Percentiles rank a stretch among this genome's conserved stretches.
phyloP scores from a whole-genome alignment of 30 jellyfish, hydroid and myxozoan genomes.

The Cassiopea andromeda region DNA sequence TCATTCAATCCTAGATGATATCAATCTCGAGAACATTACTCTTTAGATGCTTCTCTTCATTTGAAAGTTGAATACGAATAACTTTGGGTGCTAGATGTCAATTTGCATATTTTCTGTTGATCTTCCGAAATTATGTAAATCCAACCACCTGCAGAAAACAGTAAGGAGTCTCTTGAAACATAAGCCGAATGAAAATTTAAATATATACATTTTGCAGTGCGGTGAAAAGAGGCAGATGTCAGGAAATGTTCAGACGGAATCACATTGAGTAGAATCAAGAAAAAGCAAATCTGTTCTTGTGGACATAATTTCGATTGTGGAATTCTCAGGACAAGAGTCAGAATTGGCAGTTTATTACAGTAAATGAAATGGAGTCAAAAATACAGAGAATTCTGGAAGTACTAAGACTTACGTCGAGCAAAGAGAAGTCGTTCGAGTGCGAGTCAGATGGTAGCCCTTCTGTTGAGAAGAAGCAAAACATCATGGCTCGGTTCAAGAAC shows the following conservation, averaged over 20 bases:
- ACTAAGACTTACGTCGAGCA: constrained; percentile 7
- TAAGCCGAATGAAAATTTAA: constrained; percentile 26
- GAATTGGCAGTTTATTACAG: background rate
- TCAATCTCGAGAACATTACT: too few relatives aligned
- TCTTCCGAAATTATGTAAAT: constrained; percentile 13
- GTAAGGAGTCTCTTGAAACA: constrained; percentile 40
- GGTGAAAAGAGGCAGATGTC: constrained; percentile 8
- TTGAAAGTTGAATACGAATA: background rate
- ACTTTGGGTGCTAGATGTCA: background rate
- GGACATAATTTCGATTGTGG: background rate
- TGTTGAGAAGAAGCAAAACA: background rate
- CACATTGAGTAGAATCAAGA: background rate
- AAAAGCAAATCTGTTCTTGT: background rate
- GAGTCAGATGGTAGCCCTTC: background rate
- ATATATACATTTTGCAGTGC: constrained; percentile 6
- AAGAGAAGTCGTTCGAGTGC: constrained; percentile 1
- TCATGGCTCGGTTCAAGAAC: background rate
- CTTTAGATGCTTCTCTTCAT: too few relatives aligned
- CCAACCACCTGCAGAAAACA: constrained; percentile 39
- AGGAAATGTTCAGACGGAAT: background rate
- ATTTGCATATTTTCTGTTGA: constrained; percentile 1
- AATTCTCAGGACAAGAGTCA: background rate
- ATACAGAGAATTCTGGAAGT: constrained; percentile 31
- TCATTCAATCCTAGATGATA: too few relatives aligned
- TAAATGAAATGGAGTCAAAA: constrained; percentile 36